Evolutionary conservation across 2,797 vertebrate genomes (phyloP).

Genomic region (Pristis pectinata): DNA sequence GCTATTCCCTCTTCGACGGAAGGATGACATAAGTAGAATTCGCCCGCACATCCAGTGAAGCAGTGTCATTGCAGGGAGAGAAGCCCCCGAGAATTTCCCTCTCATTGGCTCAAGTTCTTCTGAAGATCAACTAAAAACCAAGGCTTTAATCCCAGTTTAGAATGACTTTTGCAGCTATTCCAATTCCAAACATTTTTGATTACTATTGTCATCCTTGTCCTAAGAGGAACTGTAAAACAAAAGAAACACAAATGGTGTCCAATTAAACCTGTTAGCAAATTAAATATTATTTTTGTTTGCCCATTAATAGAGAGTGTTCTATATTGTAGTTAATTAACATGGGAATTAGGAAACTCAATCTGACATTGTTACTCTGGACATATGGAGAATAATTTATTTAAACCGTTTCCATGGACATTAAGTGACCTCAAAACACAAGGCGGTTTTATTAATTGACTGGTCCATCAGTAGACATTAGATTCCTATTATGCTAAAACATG

Average conservation of each 20-base stretch:
- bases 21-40: background rate
- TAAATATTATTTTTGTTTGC: background rate
- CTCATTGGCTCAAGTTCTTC: background rate
- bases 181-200: background rate
- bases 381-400: conserved; percentile 30
- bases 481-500: conserved; percentile 31
- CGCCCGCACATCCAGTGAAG: background rate
- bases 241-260: background rate
- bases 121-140: background rate
- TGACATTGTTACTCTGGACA: background rate
- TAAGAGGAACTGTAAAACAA: background rate
- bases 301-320: background rate
- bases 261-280: background rate
- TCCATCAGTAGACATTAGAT: conserved; percentile 28
- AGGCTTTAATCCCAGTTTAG: background rate
- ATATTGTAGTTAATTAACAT: background rate
- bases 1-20: background rate
- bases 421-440: conserved; percentile 31
- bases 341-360: background rate
- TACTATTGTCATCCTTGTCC: background rate
- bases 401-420: background rate
- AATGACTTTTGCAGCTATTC: background rate
- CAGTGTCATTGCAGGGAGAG: background rate
- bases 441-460: conserved; percentile 24
- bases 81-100: background rate